Base-by-base conservation (phyloP, 2,797 vertebrate genomes). In the Clarias fuscus region DNA sequence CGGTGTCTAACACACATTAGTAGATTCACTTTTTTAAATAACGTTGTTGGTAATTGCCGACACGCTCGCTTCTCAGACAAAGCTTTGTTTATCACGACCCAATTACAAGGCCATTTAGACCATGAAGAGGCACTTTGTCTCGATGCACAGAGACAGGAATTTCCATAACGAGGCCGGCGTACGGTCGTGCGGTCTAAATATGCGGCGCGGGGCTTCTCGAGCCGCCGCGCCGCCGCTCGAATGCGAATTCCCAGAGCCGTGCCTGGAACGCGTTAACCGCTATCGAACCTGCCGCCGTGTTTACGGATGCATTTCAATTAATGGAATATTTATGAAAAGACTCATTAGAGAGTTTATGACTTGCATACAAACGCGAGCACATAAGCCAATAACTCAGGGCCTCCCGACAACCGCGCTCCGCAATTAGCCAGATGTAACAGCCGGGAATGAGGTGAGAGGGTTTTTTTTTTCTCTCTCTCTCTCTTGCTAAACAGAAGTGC, bases 111-210 rank as follows among this genome's bases (percentile, higher is more conserved):
- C 88, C 71, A 83, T 86, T 86, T 85, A 89, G 73, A 84, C 76
- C 86, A 83, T 78, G 82, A 90, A 24, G 15, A 79, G 61, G 22
- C 84, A 89, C 92, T 93, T 91, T 86, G 85, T 92, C 87, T 84
- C n/a, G 73, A 81, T 85, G 84, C 88, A 85, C 84, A 90, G 88
- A 83, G 67, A 83, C 84, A 86, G 85, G 37, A 81, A 92, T 93
- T 93, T 93, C 88, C 87, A 92, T 90, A 92, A 90, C 88, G 91
- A 93, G 89, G 89, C 27, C 37, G 24, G 37, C 24, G 70, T 84
- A 27, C 58, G 58, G 14, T 67, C 79, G 59, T 18, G 53, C 58
- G 30, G 27, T 27, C n/a, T 85, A 81, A 85, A 89, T 75, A 85
- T 87, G 76, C 80, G 87, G 84, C 87, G 87, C 89, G 90, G 90